Percentiles rank a stretch among this genome's conserved stretches.
Conservation (phyloP, 1,140 invertebrate species). For the Lamellibrachia luymesi region DNA sequence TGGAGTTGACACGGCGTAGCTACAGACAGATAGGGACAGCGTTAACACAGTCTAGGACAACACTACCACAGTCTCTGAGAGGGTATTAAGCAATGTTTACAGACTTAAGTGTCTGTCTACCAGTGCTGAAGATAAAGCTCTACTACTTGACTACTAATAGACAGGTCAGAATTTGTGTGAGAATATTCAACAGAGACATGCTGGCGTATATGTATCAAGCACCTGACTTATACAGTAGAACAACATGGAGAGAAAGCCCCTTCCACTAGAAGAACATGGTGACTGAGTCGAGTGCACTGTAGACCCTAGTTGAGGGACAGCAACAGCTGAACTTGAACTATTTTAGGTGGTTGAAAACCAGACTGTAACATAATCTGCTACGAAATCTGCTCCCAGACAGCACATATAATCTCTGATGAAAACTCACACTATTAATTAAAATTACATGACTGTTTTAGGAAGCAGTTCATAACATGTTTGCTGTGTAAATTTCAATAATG, state of each 20-base stretch:
- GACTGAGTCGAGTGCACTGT: not conserved
- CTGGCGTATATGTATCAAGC: not conserved
- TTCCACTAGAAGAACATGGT: not conserved
- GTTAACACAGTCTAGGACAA: not conserved
- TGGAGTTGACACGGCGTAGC: conserved; percentile 84
- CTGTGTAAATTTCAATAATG: not conserved
- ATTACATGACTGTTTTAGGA: not conserved
- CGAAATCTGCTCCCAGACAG: not conserved
- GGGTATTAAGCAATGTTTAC: too few relatives aligned
- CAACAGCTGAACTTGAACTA: not conserved
- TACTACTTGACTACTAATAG: too few relatives aligned
- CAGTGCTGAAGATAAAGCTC: not conserved
- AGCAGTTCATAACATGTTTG: not conserved
- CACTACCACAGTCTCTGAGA: not conserved
- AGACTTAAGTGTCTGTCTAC: not conserved
- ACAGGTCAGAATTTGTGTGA: too few relatives aligned
- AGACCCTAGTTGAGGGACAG: not conserved
- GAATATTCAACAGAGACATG: not conserved
- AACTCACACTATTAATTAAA: not conserved
- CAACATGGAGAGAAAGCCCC: not conserved
- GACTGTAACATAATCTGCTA: not conserved
- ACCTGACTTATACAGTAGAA: not conserved
- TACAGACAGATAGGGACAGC: conserved; percentile 31
- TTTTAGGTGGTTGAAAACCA: not conserved
- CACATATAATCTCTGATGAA: not conserved